Evolutionary conservation across 2,113 vertebrate species (phyloP).

Genomic region (Pteropus alecto): DNA sequence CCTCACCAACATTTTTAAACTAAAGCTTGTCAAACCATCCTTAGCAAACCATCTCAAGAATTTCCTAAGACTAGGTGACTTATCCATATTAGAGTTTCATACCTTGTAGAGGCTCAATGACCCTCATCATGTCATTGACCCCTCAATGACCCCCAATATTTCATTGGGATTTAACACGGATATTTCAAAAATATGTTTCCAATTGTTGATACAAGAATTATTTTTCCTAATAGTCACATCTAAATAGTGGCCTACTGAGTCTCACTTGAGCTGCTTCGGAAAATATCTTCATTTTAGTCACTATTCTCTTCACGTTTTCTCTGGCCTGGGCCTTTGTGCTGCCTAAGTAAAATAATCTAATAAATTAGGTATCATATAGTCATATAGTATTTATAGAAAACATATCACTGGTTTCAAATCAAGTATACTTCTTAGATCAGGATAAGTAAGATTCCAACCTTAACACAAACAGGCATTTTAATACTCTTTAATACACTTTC

Average conservation of each 20-base stretch:
- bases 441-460: neutral
- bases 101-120: neutral
- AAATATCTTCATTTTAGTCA: slow-evolving; percentile 4
- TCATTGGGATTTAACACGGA: neutral
- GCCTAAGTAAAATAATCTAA: neutral
- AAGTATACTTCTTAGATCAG: neutral
- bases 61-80: neutral
- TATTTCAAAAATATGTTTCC: slow-evolving; percentile 1
- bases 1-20: slow-evolving; percentile 10
- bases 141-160: neutral
- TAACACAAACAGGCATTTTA: neutral
- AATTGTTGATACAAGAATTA: neutral
- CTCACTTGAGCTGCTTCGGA: neutral
- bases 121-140: neutral
- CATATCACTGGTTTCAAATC: neutral
- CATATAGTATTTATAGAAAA: neutral
- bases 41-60: slow-evolving; percentile 21
- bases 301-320: neutral
- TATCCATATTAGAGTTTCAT: neutral
- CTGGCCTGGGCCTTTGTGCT: neutral
- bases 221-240: neutral
- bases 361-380: neutral
- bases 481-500: neutral
- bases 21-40: neutral
- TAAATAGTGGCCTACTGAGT: neutral